Conservation (phyloP, 2,797 vertebrate species). For the Buphagus erythrorhynchus region DNA sequence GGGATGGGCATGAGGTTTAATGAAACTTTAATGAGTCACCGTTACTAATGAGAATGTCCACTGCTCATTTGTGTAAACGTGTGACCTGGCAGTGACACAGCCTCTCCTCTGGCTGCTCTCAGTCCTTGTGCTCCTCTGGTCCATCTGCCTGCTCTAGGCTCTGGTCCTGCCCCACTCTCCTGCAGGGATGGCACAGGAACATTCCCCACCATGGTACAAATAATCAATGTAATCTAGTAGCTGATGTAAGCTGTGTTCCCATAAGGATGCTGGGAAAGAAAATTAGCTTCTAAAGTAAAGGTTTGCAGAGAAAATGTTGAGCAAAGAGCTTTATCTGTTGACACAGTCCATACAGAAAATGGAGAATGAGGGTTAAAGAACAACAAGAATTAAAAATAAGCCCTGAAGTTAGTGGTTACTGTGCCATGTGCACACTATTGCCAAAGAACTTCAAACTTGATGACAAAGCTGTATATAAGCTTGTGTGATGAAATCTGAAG, state of each 20-base stretch:
- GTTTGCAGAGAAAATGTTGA: background rate
- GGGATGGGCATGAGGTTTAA: background rate
- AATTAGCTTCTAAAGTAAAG: background rate
- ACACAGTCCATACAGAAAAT: background rate
- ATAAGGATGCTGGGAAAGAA: background rate
- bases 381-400: background rate
- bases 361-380: background rate
- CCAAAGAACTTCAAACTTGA: slow-evolving; percentile 30
- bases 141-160: background rate
- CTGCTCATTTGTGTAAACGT: background rate
- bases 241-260: background rate
- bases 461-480: slow-evolving; percentile 46
- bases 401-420: background rate
- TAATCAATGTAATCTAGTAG: background rate
- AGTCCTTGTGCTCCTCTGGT: background rate
- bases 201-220: background rate
- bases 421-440: background rate
- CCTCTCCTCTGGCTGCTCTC: background rate
- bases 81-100: background rate
- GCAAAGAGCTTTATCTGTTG: background rate
- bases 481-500: slow-evolving; percentile 26
- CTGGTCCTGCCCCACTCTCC: background rate
- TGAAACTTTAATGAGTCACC: background rate
- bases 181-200: background rate
- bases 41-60: background rate